These are phyloP conservation scores for Hylyphantes graminicola DNA, from an alignment of 1,140 invertebrate species.

Conservation along the genomic window DNA sequence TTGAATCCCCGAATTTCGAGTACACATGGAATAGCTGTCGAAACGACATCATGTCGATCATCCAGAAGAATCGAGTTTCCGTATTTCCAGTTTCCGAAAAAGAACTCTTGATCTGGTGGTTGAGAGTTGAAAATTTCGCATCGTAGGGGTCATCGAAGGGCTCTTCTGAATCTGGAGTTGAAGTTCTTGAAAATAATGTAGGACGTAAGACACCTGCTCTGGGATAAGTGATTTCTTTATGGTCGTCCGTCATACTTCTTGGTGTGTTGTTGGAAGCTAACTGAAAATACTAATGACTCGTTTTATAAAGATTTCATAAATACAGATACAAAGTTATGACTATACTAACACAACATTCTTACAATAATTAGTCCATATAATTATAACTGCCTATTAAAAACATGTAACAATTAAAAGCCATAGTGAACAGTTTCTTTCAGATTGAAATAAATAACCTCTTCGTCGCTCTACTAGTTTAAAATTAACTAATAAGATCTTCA, in stretches of 20 bases:
- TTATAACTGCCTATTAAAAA: not conserved
- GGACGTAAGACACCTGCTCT: conserved; percentile 31
- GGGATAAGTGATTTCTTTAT: conserved; percentile 24
- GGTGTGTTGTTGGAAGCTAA: conserved; percentile 46
- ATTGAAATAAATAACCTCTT: not conserved
- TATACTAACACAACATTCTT: no score
- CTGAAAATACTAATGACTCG: conserved; percentile 28
- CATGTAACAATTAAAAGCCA: not conserved
- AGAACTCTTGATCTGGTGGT: conserved; percentile 48
- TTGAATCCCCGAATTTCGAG: conserved; percentile 87
- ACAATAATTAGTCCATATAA: not conserved
- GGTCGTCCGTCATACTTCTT: conserved; percentile 35
- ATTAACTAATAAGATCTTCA: not conserved
- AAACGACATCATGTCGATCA: conserved; percentile 63
- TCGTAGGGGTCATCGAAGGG: conserved; percentile 38
- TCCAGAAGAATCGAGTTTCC: conserved; percentile 52
- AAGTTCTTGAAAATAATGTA: conserved; percentile 28
- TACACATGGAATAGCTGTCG: conserved; percentile 75
- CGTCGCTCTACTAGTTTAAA: not conserved
- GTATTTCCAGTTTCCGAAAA: conserved; percentile 48
- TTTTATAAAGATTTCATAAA: not conserved
- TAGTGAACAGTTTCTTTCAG: not conserved
- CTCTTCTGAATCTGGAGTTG: conserved; percentile 27
- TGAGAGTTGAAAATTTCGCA: conserved; percentile 45
- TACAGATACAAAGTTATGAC: no score